Evolutionary conservation across 1,140 invertebrate species (phyloP).

Genomic region (Achatina immaculata): DNA sequence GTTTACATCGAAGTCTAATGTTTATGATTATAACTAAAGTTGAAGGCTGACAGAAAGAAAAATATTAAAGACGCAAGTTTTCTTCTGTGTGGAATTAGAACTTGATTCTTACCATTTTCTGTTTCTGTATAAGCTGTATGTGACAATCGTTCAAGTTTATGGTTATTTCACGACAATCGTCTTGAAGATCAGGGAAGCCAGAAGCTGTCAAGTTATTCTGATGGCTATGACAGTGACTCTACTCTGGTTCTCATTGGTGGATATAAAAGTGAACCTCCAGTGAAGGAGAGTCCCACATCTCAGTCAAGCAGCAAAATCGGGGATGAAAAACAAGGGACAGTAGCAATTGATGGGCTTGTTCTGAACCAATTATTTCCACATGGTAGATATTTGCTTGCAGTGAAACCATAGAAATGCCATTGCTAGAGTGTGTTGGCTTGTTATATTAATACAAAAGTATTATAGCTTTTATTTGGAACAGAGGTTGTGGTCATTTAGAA

Average conservation of each 20-base stretch:
- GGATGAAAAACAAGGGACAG: not conserved
- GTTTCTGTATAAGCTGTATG: too few relatives aligned
- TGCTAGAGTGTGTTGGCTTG: not conserved
- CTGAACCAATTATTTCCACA: not conserved
- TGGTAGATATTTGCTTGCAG: not conserved
- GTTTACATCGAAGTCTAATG: too few relatives aligned
- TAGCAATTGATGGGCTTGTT: not conserved
- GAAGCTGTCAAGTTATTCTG: constrained; percentile 22
- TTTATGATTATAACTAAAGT: too few relatives aligned
- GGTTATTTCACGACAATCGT: not conserved
- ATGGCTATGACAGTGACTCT: constrained; percentile 36
- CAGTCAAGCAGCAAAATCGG: not conserved
- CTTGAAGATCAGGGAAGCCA: not conserved
- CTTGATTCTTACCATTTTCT: too few relatives aligned
- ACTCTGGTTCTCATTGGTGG: constrained; percentile 30
- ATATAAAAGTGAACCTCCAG: not conserved
- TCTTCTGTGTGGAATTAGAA: too few relatives aligned
- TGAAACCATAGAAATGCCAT: not conserved
- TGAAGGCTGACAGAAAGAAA: too few relatives aligned
- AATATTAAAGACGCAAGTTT: too few relatives aligned
- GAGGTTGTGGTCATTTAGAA: too few relatives aligned
- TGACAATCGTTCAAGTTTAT: too few relatives aligned
- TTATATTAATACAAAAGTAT: too few relatives aligned
- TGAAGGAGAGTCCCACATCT: not conserved
- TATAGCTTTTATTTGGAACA: too few relatives aligned